Evolutionary conservation across 1,140 invertebrate species (phyloP).

Genomic region (Psilanteris sp.): DNA sequence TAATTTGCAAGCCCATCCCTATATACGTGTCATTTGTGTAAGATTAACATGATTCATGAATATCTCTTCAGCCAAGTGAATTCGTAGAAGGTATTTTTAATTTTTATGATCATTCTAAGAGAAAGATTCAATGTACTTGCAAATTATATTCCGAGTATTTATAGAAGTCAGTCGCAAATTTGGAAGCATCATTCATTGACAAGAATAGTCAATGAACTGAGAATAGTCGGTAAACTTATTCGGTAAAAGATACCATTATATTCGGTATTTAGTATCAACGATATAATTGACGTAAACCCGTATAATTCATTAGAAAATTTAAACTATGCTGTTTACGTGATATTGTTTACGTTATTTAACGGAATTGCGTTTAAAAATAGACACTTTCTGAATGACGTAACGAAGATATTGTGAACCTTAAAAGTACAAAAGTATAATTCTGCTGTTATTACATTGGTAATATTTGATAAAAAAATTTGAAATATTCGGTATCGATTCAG

Average conservation of each 20-base stretch:
- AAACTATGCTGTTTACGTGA: conserved; percentile 1
- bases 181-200: conserved; percentile 26
- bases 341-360: not conserved
- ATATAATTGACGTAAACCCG: not conserved
- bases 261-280: not conserved
- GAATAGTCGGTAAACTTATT: conserved; percentile 4
- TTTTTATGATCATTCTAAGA: conserved; percentile 30
- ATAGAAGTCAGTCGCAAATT: conserved; percentile 17
- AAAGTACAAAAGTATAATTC: no score
- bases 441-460: no score
- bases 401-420: not conserved
- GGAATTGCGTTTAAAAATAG: not conserved
- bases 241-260: not conserved
- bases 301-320: not conserved
- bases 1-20: no score
- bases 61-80: no score
- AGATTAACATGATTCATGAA: no score
- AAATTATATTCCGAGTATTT: conserved; percentile 26
- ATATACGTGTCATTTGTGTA: no score
- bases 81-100: conserved; percentile 17
- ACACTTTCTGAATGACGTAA: not conserved
- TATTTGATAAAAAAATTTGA: no score
- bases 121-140: conserved; percentile 15
- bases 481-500: no score
- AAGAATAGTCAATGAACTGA: conserved; percentile 44